These are phyloP conservation scores for Halichondria panicea DNA, from an alignment of 37 sponge, comb jelly and placozoan genomes.

Conservation along the genomic window DNA sequence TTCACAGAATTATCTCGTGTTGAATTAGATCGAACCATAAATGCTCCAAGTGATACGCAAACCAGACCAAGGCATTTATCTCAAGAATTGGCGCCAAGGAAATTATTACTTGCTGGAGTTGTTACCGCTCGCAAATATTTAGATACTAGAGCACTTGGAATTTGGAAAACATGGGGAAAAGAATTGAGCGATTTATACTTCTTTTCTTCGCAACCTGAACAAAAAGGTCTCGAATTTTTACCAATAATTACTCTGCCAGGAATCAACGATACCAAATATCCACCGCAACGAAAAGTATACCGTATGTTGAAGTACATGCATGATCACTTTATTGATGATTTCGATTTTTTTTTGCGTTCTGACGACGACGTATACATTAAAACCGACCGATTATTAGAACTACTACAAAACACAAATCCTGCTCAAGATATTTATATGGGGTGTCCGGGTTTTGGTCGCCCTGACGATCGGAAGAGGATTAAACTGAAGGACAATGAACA, in stretches of 20 bases:
- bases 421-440: conserved; percentile 80
- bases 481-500: conserved; percentile 54
- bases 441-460: conserved; percentile 68
- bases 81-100: conserved; percentile 43
- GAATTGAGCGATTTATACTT: conserved; percentile 25
- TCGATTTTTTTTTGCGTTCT: conserved; percentile 80
- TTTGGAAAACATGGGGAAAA: conserved; percentile 75
- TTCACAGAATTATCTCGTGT: background rate
- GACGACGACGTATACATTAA: conserved; percentile 78
- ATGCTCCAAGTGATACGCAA: background rate
- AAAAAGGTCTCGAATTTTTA: conserved; percentile 13
- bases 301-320: conserved; percentile 77
- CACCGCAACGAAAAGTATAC: conserved; percentile 73
- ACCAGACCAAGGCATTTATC: conserved; percentile 10
- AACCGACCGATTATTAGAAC: conserved; percentile 19
- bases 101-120: conserved; percentile 68
- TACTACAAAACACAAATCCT: conserved; percentile 49
- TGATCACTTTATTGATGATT: conserved; percentile 72
- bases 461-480: conserved; percentile 38
- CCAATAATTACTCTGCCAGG: conserved; percentile 61
- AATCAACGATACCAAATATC: conserved; percentile 68
- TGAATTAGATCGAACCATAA: background rate
- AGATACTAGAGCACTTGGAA: conserved; percentile 55
- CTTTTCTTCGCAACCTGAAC: conserved; percentile 35
- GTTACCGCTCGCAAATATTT: conserved; percentile 72